Evolutionary conservation across 2,113 vertebrate genomes (phyloP).

Genomic region (Ibidorhyncha struthersii): DNA sequence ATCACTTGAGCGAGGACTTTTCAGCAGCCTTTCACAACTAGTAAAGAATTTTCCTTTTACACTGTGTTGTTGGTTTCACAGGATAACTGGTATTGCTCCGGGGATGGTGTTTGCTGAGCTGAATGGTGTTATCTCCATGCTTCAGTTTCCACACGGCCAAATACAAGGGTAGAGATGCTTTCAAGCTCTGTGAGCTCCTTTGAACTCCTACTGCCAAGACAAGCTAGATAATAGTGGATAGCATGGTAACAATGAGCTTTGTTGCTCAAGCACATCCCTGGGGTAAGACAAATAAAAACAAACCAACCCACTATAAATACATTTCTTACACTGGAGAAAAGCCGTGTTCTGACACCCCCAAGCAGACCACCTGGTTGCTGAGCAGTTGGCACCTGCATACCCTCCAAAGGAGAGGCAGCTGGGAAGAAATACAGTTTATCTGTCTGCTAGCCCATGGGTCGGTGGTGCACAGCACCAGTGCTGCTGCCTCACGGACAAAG

Average conservation of each 20-base stretch:
- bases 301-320: neutral
- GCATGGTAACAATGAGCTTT: neutral
- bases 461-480: neutral
- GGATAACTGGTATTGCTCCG: neutral
- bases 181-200: neutral
- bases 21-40: neutral
- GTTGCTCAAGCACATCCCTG: neutral
- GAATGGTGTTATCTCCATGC: neutral
- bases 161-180: neutral
- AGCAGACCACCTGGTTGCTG: neutral
- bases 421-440: neutral
- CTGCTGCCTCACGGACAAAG: neutral
- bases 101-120: neutral
- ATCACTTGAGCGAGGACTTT: neutral
- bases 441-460: neutral
- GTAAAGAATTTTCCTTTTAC: neutral
- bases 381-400: neutral
- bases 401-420: neutral
- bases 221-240: neutral
- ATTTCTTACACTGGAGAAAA: neutral
- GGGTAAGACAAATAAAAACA: neutral
- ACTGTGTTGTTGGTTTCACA: neutral
- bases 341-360: neutral
- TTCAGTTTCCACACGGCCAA: neutral
- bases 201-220: conserved; percentile 33